Evolutionary conservation across 2,797 vertebrate genomes (phyloP).

Genomic region (Falco naumanni): DNA sequence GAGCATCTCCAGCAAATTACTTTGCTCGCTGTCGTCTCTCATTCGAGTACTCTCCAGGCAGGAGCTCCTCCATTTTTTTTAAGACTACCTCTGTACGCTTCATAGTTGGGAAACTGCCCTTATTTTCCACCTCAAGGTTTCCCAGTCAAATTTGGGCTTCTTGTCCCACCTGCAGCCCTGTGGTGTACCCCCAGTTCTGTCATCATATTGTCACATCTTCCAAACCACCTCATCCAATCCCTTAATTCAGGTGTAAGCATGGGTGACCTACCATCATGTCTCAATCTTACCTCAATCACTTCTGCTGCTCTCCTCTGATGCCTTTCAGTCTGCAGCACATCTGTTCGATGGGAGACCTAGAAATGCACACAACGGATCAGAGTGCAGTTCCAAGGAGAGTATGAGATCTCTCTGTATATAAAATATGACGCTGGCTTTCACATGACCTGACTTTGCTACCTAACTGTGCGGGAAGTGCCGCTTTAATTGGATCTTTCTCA

Average conservation of each 20-base stretch:
- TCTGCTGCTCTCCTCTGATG: not conserved
- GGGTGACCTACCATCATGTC: not conserved
- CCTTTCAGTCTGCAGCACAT: not conserved
- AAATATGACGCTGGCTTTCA: not conserved
- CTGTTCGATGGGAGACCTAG: not conserved
- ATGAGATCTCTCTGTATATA: not conserved
- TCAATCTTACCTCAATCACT: not conserved
- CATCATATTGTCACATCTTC: not conserved
- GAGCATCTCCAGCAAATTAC: not conserved
- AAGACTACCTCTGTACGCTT: not conserved
- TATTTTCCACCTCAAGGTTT: not conserved
- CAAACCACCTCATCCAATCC: not conserved
- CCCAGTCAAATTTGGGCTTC: not conserved
- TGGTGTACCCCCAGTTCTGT: not conserved
- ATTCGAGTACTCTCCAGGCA: not conserved
- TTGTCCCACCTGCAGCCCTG: not conserved
- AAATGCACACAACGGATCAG: not conserved
- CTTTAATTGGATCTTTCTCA: not conserved
- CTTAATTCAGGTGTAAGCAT: accelerated
- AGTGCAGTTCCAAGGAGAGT: not conserved
- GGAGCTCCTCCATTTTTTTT: not conserved
- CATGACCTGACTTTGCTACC: not conserved
- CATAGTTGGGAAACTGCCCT: not conserved
- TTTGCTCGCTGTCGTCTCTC: not conserved
- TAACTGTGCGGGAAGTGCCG: not conserved